Base-by-base conservation (phyloP, 1,140 invertebrate genomes). In the Bombus vancouverensis region DNA sequence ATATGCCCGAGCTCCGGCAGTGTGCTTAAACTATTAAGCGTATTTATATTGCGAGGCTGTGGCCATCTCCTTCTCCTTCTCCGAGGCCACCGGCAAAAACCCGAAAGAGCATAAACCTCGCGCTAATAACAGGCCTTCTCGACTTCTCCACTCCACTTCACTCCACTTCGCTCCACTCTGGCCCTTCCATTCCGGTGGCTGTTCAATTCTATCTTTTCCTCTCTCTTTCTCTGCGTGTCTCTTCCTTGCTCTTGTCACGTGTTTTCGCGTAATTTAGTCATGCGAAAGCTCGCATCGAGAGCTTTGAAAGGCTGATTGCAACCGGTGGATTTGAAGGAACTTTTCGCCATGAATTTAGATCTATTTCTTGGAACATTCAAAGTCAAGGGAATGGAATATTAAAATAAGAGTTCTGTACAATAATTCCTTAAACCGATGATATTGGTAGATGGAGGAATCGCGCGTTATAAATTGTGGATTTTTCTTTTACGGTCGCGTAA, bases 21-120 rank as follows among this genome's bases (percentile, higher is more conserved):
- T 94, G 93, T 94, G 93, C 94, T 94, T 95, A 95, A 95, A 94
- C 94, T 94, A 95, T 95, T 94, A 95, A 94, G 92, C 92, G 94
- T 95, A 95, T 95, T 95, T 94, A 95, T 95, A 95, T 94, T 95
- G 93, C 93, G 92, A 93, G 89, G 90, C 91, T 91, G 90, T 91
- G 91, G 87, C 90, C 93, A 91, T 94, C 92, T 94, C 91, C 78
- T 84, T 77, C 87, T 84, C 79, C 78, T 73, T 66, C 59, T 47
- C 73, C 85, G 90, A 87, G 91, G 88, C 90, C 89, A 89, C 74
- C 88, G 88, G 91, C 92, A 93, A 93, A 93, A 93, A 93, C 81
- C 76, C 91, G 91, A 93, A 93, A 92, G 92, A 92, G 93, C 94
- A 95, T 95, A 95, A 95, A 95, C 94, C 93, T 93, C 91, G 92